phyloP scores from a whole-genome alignment of 2,113 vertebrate species.

The Neopipo cinnamomea region DNA sequence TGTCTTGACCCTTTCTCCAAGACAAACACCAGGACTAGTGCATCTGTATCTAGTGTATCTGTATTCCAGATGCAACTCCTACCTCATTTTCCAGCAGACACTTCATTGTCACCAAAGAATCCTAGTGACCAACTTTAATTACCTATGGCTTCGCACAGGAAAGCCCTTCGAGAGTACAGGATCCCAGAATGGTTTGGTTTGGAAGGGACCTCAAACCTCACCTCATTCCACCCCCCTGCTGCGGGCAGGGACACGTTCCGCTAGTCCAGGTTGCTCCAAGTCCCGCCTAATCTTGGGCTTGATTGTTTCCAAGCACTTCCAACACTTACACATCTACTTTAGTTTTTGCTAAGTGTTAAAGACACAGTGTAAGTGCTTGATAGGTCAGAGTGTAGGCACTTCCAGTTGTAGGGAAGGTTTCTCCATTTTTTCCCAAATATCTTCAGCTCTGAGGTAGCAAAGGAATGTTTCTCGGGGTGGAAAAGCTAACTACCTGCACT shows the following conservation, averaged over 20 bases:
- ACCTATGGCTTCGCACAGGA: not conserved
- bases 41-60: not conserved
- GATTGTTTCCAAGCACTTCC: not conserved
- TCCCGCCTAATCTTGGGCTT: not conserved
- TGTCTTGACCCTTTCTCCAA: not conserved
- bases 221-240: not conserved
- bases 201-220: not conserved
- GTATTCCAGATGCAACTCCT: not conserved
- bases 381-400: not conserved
- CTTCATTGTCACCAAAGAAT: not conserved
- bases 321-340: not conserved
- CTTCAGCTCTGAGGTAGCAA: not conserved
- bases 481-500: not conserved
- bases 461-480: not conserved
- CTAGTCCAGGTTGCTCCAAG: not conserved
- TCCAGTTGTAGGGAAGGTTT: rapidly evolving
- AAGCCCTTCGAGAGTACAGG: not conserved
- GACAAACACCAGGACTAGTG: not conserved
- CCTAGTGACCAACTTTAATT: not conserved
- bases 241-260: not conserved
- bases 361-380: not conserved
- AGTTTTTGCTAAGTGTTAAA: not conserved
- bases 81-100: not conserved
- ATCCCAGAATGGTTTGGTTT: not conserved
- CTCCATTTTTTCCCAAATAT: not conserved